Conservation (phyloP, 2,113 vertebrate species). For the Cyanoliseus patagonus region DNA sequence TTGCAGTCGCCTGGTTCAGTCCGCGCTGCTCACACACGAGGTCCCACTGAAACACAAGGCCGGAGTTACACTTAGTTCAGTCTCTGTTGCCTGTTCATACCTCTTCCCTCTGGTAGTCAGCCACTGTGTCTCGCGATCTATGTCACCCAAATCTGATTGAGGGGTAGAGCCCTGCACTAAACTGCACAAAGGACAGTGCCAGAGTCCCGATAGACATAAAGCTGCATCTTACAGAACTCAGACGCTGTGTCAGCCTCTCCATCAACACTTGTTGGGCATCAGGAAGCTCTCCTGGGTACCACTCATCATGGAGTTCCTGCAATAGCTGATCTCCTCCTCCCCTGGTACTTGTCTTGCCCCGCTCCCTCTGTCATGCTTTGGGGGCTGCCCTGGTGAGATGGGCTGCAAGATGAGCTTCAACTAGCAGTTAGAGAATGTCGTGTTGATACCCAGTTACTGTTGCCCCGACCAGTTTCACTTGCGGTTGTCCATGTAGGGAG, state of each 20-base stretch:
- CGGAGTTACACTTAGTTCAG: not conserved
- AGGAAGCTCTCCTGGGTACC: not conserved
- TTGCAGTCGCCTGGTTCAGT: conserved; percentile 81
- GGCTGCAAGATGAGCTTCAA: not conserved
- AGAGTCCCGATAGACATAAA: not conserved
- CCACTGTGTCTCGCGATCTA: not conserved
- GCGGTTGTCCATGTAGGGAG: not conserved
- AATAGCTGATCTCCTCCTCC: not conserved
- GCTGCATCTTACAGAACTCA: not conserved
- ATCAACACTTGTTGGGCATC: not conserved
- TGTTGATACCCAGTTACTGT: not conserved
- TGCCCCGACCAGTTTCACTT: not conserved
- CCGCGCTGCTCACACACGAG: conserved; percentile 86
- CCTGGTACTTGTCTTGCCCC: fast-evolving
- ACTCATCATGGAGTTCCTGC: not conserved
- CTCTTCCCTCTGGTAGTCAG: not conserved
- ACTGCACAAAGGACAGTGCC: not conserved
- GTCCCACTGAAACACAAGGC: conserved; percentile 82
- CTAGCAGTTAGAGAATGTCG: fast-evolving
- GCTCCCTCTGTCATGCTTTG: not conserved
- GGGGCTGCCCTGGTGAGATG: not conserved
- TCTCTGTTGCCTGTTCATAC: not conserved
- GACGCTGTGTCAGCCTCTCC: not conserved
- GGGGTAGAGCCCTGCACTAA: not conserved
- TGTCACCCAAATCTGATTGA: fast-evolving